Conservation (phyloP, 2,888 invertebrate species). For the Oligia strigilis region DNA sequence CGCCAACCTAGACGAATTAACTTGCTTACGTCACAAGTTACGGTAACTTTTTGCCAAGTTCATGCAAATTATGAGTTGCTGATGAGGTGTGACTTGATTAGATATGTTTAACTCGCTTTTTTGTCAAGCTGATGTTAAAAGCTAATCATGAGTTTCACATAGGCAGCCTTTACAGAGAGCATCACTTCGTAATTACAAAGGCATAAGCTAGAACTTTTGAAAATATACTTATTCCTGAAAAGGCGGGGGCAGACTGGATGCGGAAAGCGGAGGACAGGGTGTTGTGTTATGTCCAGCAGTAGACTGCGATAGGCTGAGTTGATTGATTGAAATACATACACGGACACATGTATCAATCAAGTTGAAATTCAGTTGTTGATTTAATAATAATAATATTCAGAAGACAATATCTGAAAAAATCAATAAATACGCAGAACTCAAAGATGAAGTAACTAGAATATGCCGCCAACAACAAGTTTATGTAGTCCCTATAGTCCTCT, state of each 20-base stretch:
- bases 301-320: background rate
- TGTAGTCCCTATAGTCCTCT: no score
- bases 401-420: no score
- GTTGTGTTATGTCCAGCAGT: background rate
- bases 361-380: background rate
- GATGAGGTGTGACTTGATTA: conserved; percentile 5
- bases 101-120: background rate
- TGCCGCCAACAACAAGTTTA: no score
- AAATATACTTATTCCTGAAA: background rate
- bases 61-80: conserved; percentile 42
- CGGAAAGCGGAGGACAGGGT: background rate
- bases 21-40: conserved; percentile 57
- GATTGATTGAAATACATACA: background rate
- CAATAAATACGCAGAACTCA: no score
- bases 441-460: no score
- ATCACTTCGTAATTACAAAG: background rate
- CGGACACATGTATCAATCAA: background rate
- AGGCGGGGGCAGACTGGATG: background rate
- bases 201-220: background rate
- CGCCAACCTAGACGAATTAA: conserved; percentile 45
- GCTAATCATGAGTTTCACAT: background rate
- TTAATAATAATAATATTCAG: no score
- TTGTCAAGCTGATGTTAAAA: background rate
- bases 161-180: background rate
- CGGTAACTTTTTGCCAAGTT: conserved; percentile 40